Evolutionary conservation across 1,140 invertebrate genomes (phyloP), one percentile per base, ranked within the genome.

Genomic region (Microplitis mediator): DNA sequence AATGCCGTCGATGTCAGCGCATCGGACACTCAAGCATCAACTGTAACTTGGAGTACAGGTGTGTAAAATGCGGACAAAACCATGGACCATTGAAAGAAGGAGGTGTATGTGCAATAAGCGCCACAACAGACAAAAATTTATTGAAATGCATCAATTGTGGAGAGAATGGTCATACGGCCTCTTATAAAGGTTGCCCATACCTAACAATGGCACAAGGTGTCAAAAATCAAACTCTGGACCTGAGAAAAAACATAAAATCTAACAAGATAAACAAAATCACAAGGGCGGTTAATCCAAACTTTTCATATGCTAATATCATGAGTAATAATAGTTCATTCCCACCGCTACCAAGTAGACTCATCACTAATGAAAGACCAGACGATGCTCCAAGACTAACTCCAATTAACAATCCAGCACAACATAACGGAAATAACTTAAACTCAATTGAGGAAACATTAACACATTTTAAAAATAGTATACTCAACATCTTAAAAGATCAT

Each of bases 111-210:
- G 68, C 4, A 8, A 64, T 54, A 23, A n/a, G 4, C 4, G 14
- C 54, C 31, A 54, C 52, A 11, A 14, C 1, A 31, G 35, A 16
- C 3, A 71, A 73, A 54, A 23, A 58, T 45, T 4, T 6, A 35
- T 34, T 75, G 3, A 64, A 60, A 13, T 78, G 74, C 14, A 71
- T 68, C 1, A 75, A 74, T 31, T 76, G 75, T 23, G 36, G 64
- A 13, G n/a, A 74, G n/a, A 36, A 9, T 11, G 74, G 72, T 0
- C 77, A 75, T 58, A 70, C 71, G 0, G 75, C 73, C 0, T 75
- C 73, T 0, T 76, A 73, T 52, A 34, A 23, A 50, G 76, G 74
- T 13, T 77, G 76, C n/a, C 70, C 74, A 4, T 70, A 34, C 50
- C 14, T 67, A 11, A 51, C 65, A 63, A 54, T 72, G 3, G 69